phyloP scores from a whole-genome alignment of 2,797 vertebrate species.

The Neostethus bicornis region DNA sequence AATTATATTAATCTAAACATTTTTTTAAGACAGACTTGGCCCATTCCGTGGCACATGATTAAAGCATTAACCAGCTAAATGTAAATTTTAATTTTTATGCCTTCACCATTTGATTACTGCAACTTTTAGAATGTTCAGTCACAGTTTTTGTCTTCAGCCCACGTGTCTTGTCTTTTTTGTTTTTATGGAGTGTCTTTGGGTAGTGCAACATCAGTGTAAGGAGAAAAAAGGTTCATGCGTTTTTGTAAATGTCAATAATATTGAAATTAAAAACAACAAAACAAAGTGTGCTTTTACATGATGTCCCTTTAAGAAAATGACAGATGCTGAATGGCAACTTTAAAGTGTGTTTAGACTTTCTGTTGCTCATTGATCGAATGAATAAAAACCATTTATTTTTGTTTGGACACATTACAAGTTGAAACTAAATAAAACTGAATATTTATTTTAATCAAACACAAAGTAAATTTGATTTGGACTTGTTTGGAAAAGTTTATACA shows the following conservation, averaged over 20 bases:
- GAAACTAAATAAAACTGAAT: constrained; percentile 13
- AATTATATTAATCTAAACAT: too few relatives aligned
- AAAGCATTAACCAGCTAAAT: constrained; percentile 21
- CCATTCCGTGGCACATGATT: too few relatives aligned
- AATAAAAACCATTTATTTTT: too few relatives aligned
- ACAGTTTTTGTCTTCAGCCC: constrained; percentile 41
- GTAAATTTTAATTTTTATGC: constrained; percentile 24
- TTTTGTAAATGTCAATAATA: constrained; percentile 38
- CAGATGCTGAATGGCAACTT: constrained; percentile 17
- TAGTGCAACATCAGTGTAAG: constrained; percentile 44
- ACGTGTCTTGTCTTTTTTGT: constrained; percentile 59
- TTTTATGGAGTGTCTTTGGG: constrained; percentile 50
- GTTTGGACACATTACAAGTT: constrained; percentile 19
- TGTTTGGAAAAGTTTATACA: constrained; percentile 25
- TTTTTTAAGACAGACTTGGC: too few relatives aligned
- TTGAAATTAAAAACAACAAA: constrained; percentile 19
- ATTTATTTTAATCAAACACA: constrained; percentile 35
- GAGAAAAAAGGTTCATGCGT: constrained; percentile 34
- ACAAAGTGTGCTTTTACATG: constrained; percentile 29
- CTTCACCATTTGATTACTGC: constrained; percentile 31
- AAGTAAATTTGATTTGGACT: constrained; percentile 31
- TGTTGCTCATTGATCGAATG: constrained; percentile 11
- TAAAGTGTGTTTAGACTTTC: not conserved
- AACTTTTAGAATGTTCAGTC: constrained; percentile 35
- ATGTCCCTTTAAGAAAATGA: constrained; percentile 16